Evolutionary conservation across 2,113 vertebrate species (phyloP).

Genomic region (Myrmophylax atrothorax): DNA sequence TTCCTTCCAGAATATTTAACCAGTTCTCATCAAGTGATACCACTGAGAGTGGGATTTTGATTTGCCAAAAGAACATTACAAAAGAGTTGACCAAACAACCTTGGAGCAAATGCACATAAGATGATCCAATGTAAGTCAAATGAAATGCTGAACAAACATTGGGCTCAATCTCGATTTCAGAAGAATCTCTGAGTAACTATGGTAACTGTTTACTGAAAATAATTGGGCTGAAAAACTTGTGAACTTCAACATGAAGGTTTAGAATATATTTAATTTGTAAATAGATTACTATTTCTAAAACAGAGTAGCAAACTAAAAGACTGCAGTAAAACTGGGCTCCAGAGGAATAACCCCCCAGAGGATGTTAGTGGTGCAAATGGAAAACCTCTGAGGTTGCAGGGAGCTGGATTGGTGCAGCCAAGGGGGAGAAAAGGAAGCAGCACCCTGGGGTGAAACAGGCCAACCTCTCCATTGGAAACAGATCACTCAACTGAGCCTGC

Average conservation of each 20-base stretch:
- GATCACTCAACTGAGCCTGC: background rate
- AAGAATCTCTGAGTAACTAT: constrained; percentile 9
- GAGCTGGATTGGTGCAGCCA: background rate
- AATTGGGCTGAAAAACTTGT: background rate
- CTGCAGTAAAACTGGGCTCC: background rate
- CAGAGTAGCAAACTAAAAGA: background rate
- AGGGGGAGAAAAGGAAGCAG: background rate
- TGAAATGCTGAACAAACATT: background rate
- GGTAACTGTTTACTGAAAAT: constrained; percentile 38
- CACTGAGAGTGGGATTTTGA: background rate
- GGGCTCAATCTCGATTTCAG: background rate
- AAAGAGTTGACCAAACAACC: background rate
- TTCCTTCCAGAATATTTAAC: background rate
- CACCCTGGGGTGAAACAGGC: background rate
- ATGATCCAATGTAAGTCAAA: background rate
- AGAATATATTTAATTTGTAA: background rate
- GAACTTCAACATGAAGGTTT: background rate
- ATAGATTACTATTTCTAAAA: background rate
- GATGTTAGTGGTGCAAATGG: background rate
- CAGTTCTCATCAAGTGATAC: background rate
- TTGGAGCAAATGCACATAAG: background rate
- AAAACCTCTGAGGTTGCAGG: background rate
- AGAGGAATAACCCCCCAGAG: background rate
- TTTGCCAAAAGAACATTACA: background rate
- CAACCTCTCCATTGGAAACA: background rate